Conservation (phyloP, 2,888 invertebrate genomes). For the Dexiosoma caninum region DNA sequence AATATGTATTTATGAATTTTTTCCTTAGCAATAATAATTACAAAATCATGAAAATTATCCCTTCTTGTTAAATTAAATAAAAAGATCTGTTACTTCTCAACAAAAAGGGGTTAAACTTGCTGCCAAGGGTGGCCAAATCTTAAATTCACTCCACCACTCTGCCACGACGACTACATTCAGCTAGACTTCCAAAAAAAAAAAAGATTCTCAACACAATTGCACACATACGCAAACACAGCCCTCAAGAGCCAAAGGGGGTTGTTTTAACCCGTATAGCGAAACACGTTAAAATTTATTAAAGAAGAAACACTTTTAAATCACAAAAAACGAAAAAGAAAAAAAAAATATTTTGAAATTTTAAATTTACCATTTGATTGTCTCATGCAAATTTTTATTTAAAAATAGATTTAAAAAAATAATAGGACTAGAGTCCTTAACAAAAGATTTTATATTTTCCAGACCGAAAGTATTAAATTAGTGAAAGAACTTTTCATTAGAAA, state of each 20-base stretch:
- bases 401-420: no score
- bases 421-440: no score
- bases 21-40: slow-evolving; percentile 24
- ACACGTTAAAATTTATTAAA: no score
- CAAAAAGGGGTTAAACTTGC: neutral
- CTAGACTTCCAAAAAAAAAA: neutral
- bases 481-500: no score
- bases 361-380: neutral
- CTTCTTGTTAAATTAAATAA: neutral
- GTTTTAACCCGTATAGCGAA: neutral
- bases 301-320: neutral
- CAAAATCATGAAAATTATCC: slow-evolving; percentile 18
- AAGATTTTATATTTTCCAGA: no score
- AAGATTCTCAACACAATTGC: neutral
- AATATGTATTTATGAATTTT: slow-evolving; percentile 23
- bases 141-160: neutral
- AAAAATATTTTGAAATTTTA: neutral
- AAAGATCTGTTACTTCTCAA: neutral
- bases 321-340: no score
- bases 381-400: no score
- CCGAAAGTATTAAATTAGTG: no score
- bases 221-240: neutral
- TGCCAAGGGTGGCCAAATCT: neutral
- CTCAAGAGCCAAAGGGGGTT: neutral
- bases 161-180: neutral